Base-by-base conservation (phyloP, 2,113 vertebrate genomes). In the Leucoraja erinaceus region DNA sequence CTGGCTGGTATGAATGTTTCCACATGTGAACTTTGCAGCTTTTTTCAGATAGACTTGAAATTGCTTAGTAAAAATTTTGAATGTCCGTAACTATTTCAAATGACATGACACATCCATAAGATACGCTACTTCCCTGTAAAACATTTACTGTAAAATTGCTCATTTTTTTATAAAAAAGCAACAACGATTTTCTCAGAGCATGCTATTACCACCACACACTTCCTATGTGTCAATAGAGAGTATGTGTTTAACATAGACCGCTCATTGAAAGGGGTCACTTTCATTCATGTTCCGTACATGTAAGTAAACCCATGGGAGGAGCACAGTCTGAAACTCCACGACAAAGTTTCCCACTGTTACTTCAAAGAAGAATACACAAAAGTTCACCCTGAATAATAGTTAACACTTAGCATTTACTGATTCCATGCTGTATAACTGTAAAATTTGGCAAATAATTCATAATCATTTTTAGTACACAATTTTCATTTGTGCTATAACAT, bases 261-360 rank as follows among this genome's bases (percentile, higher is more conserved):
- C 68, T 74, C 70, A 68, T 91, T 91, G 90, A 91, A 91, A 91
- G 0, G 20, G 68, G 68, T 91, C 90, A 72, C 14, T 91, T 47
- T 72, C 33, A 72, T 91, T 91, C 70, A 72, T 68, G 28, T 91
- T 68, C 90, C 47, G 66, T 20, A 90, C 88, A 72, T 91, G 68
- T 47, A 54, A 91, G 66, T 25, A 66, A 91, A 25, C 33, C 63
- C 88, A 70, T 70, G 11, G 88, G 66, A 91, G 22, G 28, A 33
- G 72, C 25, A 20, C 90, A 72, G 90, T 72, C 66, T 72, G 33
- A 91, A 91, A 18, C n/a, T 38, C 72, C 33, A 88, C 18, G 56
- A 25, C 68, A 91, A 38, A 90, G 68, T 68, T 54, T 72, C 33
- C 54, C 31, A 91, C 84, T 90, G 66, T 90, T 90, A 70, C 4